phyloP scores from a whole-genome alignment of 2,888 invertebrate species.

The Camptogramma bilineatum region DNA sequence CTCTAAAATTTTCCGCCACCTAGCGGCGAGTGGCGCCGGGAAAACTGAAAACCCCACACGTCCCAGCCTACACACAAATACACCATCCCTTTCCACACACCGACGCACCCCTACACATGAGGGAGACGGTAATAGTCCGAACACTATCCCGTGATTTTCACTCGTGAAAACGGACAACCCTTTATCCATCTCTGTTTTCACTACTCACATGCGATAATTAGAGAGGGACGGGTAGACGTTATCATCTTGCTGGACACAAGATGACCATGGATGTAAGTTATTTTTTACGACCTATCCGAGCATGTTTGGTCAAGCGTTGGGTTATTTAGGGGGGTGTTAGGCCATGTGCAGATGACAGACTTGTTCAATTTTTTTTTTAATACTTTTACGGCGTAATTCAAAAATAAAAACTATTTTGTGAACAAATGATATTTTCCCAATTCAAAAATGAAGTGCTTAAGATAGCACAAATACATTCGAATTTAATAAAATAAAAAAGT shows the following conservation, averaged over 20 bases:
- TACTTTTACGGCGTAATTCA: not conserved
- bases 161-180: conserved; percentile 78
- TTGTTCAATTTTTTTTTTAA: not conserved
- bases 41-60: conserved; percentile 60
- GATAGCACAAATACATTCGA: too few relatives aligned
- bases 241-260: conserved; percentile 67
- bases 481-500: too few relatives aligned
- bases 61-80: conserved; percentile 59
- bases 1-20: conserved; percentile 65
- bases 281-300: conserved; percentile 71
- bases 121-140: conserved; percentile 76
- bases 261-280: conserved; percentile 63
- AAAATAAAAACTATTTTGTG: not conserved
- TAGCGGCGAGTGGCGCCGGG: conserved; percentile 77
- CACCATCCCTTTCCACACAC: conserved; percentile 77
- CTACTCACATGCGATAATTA: conserved; percentile 57
- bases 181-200: conserved; percentile 78
- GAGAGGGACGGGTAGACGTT: conserved; percentile 66
- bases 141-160: conserved; percentile 71
- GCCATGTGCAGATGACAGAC: conserved; percentile 40
- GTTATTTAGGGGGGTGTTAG: conserved; percentile 42
- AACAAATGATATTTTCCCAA: not conserved
- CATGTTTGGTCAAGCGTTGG: conserved; percentile 66
- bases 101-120: conserved; percentile 78
- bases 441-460: too few relatives aligned